Evolutionary conservation across 2,797 vertebrate species (phyloP), one percentile per base, ranked within the genome.

Genomic region (Melanotaenia nigrans): DNA sequence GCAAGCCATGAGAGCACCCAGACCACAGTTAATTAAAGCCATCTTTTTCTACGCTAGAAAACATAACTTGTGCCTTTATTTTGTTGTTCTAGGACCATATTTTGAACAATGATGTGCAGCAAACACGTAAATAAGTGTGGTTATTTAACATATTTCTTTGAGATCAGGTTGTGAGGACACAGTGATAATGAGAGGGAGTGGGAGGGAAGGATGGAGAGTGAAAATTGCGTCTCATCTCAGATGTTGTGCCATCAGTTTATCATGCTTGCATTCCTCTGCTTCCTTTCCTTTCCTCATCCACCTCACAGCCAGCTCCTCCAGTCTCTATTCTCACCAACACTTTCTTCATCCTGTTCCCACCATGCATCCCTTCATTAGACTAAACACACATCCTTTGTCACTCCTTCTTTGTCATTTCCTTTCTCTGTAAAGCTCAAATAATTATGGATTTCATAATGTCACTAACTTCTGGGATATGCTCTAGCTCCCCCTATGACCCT

Each of bases 111-210:
- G 2, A 28, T 28, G 25, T 28, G 25, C 25, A 2, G 25, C 25
- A 28, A 28, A 28, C 25, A 28, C 25, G 25, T 28, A 28, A 28
- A 28, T 28, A 28, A 28, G 25, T 28, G 25, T 28, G 25, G 25
- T 28, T 28, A 28, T 28, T 28, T 28, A 28, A 28, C 25, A 28
- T 28, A 28, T 28, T 28, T 28, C 25, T 28, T 2, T 28, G 25
- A 78, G 73, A 83, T 83, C 68, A 79, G 76, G 75, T 73, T 76
- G 68, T 61, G 60, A 57, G 65, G 78, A 72, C 53, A 68, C 66
- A 38, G 56, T 74, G 80, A 81, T 90, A 87, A 92, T 89, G 89
- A 92, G 87, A 86, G 68, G 40, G 83, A 84, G 88, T 71, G 80
- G 81, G 78, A 86, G 84, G 82, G 75, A 79, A 78, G 66, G 71